Base-by-base conservation (phyloP, 2,888 invertebrate genomes). In the Drosophila mayaguana region DNA sequence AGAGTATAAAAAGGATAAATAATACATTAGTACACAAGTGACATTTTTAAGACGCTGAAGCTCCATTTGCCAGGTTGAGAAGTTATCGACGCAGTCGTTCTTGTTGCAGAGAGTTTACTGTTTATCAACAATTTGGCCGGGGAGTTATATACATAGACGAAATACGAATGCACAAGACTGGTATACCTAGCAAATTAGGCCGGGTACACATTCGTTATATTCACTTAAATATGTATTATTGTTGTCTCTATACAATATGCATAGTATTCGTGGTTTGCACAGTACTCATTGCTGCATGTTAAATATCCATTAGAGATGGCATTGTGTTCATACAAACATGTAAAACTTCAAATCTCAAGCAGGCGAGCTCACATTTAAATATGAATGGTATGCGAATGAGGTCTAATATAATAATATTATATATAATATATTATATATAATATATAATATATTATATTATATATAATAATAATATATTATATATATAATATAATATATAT, bases 1-100 rank as follows among this genome's bases (percentile, higher is more conserved):
- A 67, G 32, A 51, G 40, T 46, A 57, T 59, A 59, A 78, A 64
- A 65, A 65, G 62, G 43, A 78, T 48, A 57, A 65, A 67, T 59
- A 56, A 59, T 62, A 68, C 55, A 68, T 48, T 57, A 72, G 63
- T 43, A 67, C 59, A 36, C 25, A 18, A 25, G 36, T 16, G 57
- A 59, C 57, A 59, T 22, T 34, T 22, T n/a, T 7, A 45, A 28
- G 4, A 18, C 2, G 36, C 36, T 7, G 2, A 28, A 59, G 25
- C 28, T 7, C 1, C 46, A 18, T 1, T 7, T 32, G 2, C 12
- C 14, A 28, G 8, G 28, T 2, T 2, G 12, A 50, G 32, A 50
- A 18, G 5, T 50, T 32, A 50, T 32, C 18, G 32, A 14, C 7
- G 8, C 25, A 57, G 25, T 1, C 9, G 1, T 14, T 18, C 9